Conservation (phyloP, 1,140 invertebrate genomes). For the Zaprionus tsacasi region DNA sequence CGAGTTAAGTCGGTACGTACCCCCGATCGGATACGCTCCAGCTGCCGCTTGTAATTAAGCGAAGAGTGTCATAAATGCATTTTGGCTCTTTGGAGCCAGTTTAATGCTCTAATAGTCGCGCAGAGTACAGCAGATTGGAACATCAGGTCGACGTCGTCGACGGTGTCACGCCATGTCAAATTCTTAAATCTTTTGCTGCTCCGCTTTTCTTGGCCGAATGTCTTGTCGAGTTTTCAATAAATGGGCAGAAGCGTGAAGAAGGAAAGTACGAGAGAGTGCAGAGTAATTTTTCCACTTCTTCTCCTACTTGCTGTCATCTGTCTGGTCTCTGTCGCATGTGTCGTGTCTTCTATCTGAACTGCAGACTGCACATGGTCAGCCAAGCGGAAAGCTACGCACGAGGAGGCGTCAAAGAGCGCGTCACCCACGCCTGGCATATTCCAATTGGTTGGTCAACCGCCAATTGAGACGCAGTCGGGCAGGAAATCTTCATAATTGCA, state of each 20-base stretch:
- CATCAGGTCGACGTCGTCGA: slow-evolving; percentile 42
- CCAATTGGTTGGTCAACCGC: slow-evolving; percentile 45
- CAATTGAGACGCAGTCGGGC: slow-evolving; percentile 50
- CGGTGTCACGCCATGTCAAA: slow-evolving; percentile 42
- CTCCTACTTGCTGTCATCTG: slow-evolving; percentile 6
- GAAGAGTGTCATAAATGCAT: slow-evolving; percentile 34
- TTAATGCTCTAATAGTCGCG: slow-evolving; percentile 69
- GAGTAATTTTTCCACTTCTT: background rate
- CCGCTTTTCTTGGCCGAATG: background rate
- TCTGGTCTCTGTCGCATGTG: background rate
- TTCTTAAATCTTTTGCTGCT: slow-evolving; percentile 27
- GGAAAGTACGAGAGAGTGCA: slow-evolving; percentile 54
- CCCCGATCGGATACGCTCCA: slow-evolving; percentile 3
- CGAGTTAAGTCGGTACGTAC: slow-evolving; percentile 91
- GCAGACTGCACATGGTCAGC: slow-evolving; percentile 56
- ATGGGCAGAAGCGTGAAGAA: slow-evolving; percentile 69
- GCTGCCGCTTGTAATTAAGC: slow-evolving; percentile 22
- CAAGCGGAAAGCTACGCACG: slow-evolving; percentile 48
- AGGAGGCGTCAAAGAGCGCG: slow-evolving; percentile 29
- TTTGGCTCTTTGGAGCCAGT: slow-evolving; percentile 35
- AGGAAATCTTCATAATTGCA: background rate
- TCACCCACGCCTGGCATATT: slow-evolving; percentile 38
- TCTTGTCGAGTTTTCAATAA: slow-evolving; percentile 56
- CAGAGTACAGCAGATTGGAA: slow-evolving; percentile 46
- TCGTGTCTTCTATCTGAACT: slow-evolving; percentile 21